Evolutionary conservation across 2,113 vertebrate genomes (phyloP), one percentile per base, ranked within the genome.

Genomic region (Garra rufa): DNA sequence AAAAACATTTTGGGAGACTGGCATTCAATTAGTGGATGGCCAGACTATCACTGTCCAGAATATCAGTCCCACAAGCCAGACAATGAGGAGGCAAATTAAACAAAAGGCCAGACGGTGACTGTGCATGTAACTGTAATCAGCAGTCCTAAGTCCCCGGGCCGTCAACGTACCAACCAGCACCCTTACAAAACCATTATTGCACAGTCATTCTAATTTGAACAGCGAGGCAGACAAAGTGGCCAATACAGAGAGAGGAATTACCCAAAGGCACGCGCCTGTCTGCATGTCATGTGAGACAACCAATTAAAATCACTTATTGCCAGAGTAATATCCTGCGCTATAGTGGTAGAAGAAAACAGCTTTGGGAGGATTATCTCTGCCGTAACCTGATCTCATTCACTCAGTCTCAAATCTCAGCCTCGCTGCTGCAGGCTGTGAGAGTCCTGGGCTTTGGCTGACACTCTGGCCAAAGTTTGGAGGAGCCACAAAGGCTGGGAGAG

Each of bases 301-400:
- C 94, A 94, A 95, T 95, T 94, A 95, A 95, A 94, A 94, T 94
- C 90, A 94, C 92, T 94, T 94, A 92, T 91, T 90, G 89, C 86
- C 76, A 87, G 88, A 88, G 89, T 93, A 90, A 93, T 94, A 95
- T 93, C 88, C 91, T 91, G 78, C 89, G 90, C 92, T 93, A 93
- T 92, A 93, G 92, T 69, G 90, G 88, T 89, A 89, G 91, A 94
- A 92, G 91, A 94, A 94, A 92, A 81, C 71, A 91, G 89, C 92
- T 94, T 91, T 84, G 88, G 86, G 73, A 84, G 93, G 94, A 95
- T 95, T 94, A 95, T 91, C 92, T 90, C 80, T 24, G 85, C 87
- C 46, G 92, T 91, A 94, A 94, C 90, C 81, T 89, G 90, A 95
- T 93, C 93, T 91, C 88, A 91, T 92, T 94, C 92, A 92, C 90